Evolutionary conservation across 2,888 invertebrate genomes (phyloP).

Genomic region (Ochropleura leucogaster): DNA sequence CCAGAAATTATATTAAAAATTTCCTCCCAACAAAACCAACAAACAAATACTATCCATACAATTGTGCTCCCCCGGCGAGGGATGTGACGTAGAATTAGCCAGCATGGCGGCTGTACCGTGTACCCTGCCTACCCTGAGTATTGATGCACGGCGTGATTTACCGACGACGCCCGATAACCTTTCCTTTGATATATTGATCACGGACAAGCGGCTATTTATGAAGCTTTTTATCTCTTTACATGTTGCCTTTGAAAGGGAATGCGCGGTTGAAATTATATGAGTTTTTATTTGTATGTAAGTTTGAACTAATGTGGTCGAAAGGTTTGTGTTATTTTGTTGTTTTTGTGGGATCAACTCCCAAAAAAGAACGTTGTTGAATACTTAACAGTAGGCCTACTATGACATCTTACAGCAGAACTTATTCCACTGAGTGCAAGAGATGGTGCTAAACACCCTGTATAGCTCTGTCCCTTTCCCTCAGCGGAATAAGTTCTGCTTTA

Average conservation of each 20-base stretch:
- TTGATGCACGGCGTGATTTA: slow-evolving; percentile 53
- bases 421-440: no score
- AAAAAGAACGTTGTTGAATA: not conserved
- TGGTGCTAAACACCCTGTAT: no score
- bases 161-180: slow-evolving; percentile 58
- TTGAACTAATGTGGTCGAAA: slow-evolving; percentile 10
- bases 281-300: slow-evolving; percentile 36
- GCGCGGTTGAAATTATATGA: slow-evolving; percentile 16
- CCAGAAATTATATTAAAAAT: not conserved
- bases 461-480: no score
- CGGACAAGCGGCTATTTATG: slow-evolving; percentile 48
- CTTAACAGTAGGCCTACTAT: no score
- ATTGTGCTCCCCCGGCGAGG: slow-evolving; percentile 26
- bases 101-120: slow-evolving; percentile 44
- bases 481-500: no score
- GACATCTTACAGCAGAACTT: no score
- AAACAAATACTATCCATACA: slow-evolving; percentile 20
- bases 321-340: not conserved
- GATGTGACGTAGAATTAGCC: slow-evolving; percentile 54
- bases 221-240: slow-evolving; percentile 57
- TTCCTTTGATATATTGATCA: slow-evolving; percentile 60
- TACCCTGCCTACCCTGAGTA: slow-evolving; percentile 39
- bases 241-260: slow-evolving; percentile 32
- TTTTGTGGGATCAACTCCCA: not conserved
- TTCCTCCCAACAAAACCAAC: not conserved